A percentile compares a stretch with the other conserved stretches of the same genome.
Conservation (phyloP, 2,888 invertebrate species). For the Pseudanteris insignis region DNA sequence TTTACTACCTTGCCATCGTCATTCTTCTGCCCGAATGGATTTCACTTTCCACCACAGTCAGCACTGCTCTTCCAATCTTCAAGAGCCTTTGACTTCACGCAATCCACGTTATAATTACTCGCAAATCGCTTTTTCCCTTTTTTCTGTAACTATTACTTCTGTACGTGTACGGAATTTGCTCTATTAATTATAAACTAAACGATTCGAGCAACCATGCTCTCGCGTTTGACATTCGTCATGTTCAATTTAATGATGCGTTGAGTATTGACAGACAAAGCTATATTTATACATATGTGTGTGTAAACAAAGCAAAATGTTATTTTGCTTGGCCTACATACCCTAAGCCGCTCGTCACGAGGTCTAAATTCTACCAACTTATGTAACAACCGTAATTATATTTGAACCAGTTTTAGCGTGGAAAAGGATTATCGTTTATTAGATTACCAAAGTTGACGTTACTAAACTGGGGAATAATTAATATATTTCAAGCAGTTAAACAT, state of each 20-base stretch:
- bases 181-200: constrained; percentile 4
- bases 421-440: too few relatives aligned
- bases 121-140: constrained; percentile 29
- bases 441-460: too few relatives aligned
- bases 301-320: too few relatives aligned
- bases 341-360: too few relatives aligned
- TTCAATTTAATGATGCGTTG: not conserved
- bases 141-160: constrained; percentile 11
- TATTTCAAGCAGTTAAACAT: too few relatives aligned
- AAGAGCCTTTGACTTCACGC: constrained; percentile 37
- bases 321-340: too few relatives aligned
- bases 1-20: constrained; percentile 29
- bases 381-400: too few relatives aligned
- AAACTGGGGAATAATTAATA: too few relatives aligned
- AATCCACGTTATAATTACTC: constrained; percentile 36
- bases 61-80: constrained; percentile 34
- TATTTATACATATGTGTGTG: too few relatives aligned
- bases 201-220: constrained; percentile 1
- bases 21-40: constrained; percentile 32
- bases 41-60: constrained; percentile 34
- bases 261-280: too few relatives aligned
- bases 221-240: not conserved
- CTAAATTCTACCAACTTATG: too few relatives aligned
- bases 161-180: constrained; percentile 7
- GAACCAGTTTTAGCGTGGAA: too few relatives aligned